phyloP scores from a whole-genome alignment of 2,797 vertebrate genomes.

The Malacoctenus gilli region DNA sequence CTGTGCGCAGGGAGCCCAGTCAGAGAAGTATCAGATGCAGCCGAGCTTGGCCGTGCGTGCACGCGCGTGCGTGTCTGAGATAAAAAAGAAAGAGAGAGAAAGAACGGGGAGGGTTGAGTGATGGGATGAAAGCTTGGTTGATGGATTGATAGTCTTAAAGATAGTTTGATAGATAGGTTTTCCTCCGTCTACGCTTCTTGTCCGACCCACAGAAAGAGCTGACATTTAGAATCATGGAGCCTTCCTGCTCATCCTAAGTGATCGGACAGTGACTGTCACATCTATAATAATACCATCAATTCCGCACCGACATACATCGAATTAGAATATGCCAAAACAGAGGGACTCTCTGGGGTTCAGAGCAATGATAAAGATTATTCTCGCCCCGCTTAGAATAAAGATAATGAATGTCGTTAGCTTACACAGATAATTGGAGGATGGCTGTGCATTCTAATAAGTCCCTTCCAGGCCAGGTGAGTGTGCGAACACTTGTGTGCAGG shows the following conservation, averaged over 20 bases:
- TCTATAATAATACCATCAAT: constrained; percentile 43
- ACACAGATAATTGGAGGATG: constrained; percentile 45
- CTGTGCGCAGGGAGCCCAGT: constrained; percentile 51
- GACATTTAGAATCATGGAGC: constrained; percentile 49
- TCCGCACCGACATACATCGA: constrained; percentile 30
- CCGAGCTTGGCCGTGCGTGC: constrained; percentile 22
- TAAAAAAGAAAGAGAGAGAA: constrained; percentile 6
- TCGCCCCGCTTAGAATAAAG: constrained; percentile 28
- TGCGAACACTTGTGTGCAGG: not conserved
- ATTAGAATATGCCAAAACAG: constrained; percentile 48
- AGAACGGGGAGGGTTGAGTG: not conserved
- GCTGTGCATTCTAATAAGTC: constrained; percentile 26
- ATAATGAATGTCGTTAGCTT: constrained; percentile 46
- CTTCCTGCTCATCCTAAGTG: constrained; percentile 23
- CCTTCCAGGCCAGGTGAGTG: constrained; percentile 8
- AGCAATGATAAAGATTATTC: constrained; percentile 39
- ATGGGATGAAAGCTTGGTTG: constrained; percentile 13
- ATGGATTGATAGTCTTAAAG: constrained; percentile 4
- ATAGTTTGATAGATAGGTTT: constrained; percentile 3
- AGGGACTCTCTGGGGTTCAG: constrained; percentile 43
- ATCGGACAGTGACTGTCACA: constrained; percentile 36
- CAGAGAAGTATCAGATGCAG: constrained; percentile 68
- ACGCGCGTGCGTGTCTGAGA: not conserved
- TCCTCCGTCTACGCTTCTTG: constrained; percentile 12
- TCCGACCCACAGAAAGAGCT: constrained; percentile 27